Percentiles rank a stretch among this genome's conserved stretches.
phyloP scores from a whole-genome alignment of 2,888 invertebrate species.

The Brachyptera putata region DNA sequence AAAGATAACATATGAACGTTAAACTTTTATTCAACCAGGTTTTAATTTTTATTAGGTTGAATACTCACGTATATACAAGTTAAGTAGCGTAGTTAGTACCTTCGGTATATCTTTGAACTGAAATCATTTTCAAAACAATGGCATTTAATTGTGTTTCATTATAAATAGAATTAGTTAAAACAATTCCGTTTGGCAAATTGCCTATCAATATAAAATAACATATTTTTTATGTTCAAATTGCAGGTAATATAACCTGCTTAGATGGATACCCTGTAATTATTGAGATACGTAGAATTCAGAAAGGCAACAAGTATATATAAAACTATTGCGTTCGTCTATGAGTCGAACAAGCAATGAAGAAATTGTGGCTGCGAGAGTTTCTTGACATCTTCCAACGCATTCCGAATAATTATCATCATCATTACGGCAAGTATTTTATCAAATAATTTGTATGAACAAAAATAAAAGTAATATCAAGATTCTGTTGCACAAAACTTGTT shows the following conservation, averaged over 20 bases:
- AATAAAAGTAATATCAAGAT: not conserved
- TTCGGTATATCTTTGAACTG: no score
- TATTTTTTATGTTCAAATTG: no score
- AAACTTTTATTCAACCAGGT: not conserved
- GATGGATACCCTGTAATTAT: not conserved
- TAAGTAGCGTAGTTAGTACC: not conserved
- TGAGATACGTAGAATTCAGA: no score
- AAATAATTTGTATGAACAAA: not conserved
- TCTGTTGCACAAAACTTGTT: not conserved
- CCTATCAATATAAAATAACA: no score
- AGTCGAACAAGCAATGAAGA: not conserved
- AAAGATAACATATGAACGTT: not conserved
- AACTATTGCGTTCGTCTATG: not conserved
- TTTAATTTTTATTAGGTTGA: not conserved
- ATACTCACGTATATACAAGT: not conserved
- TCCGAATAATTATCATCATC: slow-evolving; percentile 10
- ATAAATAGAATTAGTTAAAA: not conserved
- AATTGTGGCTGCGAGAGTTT: not conserved
- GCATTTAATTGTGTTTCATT: not conserved
- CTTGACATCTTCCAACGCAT: not conserved
- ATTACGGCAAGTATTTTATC: slow-evolving; percentile 5
- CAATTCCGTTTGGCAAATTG: not conserved
- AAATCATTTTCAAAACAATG: no score
- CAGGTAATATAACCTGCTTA: not conserved
- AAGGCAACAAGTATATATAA: no score